phyloP scores from a whole-genome alignment of 1,140 invertebrate species.

The Diuraphis noxia region DNA sequence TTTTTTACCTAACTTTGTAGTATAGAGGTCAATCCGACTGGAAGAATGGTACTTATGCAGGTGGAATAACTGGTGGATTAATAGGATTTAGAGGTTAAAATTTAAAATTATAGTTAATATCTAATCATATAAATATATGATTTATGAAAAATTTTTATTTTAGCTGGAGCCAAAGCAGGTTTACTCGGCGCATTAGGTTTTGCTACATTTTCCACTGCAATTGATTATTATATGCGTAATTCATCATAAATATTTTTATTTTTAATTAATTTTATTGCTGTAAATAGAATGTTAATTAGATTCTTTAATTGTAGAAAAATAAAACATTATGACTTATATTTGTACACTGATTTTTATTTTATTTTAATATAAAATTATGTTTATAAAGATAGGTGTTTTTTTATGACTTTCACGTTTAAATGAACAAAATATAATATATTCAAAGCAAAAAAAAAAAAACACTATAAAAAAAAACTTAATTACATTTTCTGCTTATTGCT shows the following conservation, averaged over 20 bases:
- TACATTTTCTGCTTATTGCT: background rate
- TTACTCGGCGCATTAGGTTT: constrained; percentile 90
- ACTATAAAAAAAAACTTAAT: background rate
- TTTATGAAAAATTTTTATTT: constrained; percentile 45
- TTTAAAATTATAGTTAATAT: constrained; percentile 3
- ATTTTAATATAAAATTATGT: background rate
- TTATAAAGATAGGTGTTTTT: too few species aligned
- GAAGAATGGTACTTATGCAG: constrained; percentile 94
- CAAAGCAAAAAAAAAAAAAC: too few species aligned
- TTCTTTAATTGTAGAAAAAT: constrained; percentile 2
- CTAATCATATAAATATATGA: background rate
- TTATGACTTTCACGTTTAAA: too few species aligned
- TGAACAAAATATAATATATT: background rate
- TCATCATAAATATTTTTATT: constrained; percentile 15
- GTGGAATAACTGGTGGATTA: constrained; percentile 90
- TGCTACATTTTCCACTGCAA: constrained; percentile 91
- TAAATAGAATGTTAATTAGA: constrained; percentile 41
- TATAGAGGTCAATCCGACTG: constrained; percentile 91
- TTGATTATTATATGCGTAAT: constrained; percentile 89
- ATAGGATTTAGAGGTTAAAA: constrained; percentile 85
- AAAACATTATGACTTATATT: background rate
- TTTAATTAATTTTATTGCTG: constrained; percentile 8
- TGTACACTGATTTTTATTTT: background rate
- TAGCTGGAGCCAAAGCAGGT: constrained; percentile 91
- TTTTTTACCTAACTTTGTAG: constrained; percentile 62